Conservation (phyloP, 2,797 vertebrate species). For the Ptychobarbus kaznakovi region DNA sequence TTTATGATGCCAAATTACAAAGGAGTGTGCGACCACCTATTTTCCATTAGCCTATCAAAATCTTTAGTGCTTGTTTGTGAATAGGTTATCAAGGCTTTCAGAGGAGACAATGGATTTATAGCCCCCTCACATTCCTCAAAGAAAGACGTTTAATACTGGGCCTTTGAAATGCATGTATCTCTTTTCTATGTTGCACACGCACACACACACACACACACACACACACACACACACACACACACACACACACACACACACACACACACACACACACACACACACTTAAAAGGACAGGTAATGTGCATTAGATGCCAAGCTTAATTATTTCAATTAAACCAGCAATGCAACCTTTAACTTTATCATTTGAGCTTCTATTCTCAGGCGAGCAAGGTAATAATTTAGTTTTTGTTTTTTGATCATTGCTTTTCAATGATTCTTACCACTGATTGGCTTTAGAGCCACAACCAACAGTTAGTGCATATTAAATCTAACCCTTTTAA, state of each 20-base stretch:
- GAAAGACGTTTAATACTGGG: constrained; percentile 54
- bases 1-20: constrained; percentile 91
- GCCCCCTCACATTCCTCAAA: constrained; percentile 56
- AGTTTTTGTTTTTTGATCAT: neutral
- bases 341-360: constrained; percentile 61
- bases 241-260: constrained; percentile 16
- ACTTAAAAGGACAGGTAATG: constrained; percentile 75
- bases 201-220: neutral
- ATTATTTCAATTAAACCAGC: constrained; percentile 81
- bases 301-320: constrained; percentile 74
- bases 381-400: neutral
- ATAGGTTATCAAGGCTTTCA: constrained; percentile 79
- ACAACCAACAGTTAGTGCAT: constrained; percentile 43
- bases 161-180: constrained; percentile 33
- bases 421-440: constrained; percentile 50
- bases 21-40: constrained; percentile 77
- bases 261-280: neutral
- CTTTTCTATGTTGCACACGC: neutral
- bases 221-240: neutral
- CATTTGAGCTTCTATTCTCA: constrained; percentile 62
- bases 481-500: constrained; percentile 66
- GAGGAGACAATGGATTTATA: constrained; percentile 75
- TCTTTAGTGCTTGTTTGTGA: constrained; percentile 82
- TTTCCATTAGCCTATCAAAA: constrained; percentile 88
- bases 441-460: constrained; percentile 64